A percentile compares a stretch with the other conserved stretches of the same genome.
Conservation (phyloP, 2,113 vertebrate species). For the Hirundichthys speculiger region DNA sequence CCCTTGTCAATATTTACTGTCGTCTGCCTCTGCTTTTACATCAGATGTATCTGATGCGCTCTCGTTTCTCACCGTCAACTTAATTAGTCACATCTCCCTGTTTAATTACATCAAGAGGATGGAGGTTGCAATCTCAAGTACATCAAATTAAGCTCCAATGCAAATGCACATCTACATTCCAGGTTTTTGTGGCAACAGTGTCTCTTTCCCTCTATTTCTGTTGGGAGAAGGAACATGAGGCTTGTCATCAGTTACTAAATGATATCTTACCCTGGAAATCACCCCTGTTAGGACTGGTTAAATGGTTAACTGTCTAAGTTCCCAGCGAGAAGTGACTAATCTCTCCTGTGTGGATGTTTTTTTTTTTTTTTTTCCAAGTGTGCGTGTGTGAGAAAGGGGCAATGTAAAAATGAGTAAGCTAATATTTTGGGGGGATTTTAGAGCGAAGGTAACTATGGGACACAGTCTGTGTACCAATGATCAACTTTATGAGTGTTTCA, state of each 20-base stretch:
- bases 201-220: constrained; percentile 60
- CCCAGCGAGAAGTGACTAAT: constrained; percentile 76
- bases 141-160: constrained; percentile 83
- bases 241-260: constrained; percentile 74
- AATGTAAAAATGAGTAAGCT: constrained; percentile 8
- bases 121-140: constrained; percentile 84
- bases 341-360: constrained; percentile 26
- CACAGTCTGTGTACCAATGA: no score
- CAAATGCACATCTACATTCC: constrained; percentile 75
- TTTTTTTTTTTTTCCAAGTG: no score
- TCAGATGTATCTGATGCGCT: constrained; percentile 54
- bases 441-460: neutral
- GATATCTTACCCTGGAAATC: constrained; percentile 76
- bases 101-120: constrained; percentile 85
- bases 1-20: constrained; percentile 79
- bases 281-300: constrained; percentile 71
- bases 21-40: constrained; percentile 44
- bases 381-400: neutral
- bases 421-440: constrained; percentile 3
- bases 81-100: constrained; percentile 84
- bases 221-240: constrained; percentile 49
- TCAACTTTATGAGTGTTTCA: no score
- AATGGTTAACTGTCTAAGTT: constrained; percentile 71
- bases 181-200: constrained; percentile 70
- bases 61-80: constrained; percentile 76